phyloP scores from a whole-genome alignment of 2,797 vertebrate genomes.

The Sebastes iracundus region DNA sequence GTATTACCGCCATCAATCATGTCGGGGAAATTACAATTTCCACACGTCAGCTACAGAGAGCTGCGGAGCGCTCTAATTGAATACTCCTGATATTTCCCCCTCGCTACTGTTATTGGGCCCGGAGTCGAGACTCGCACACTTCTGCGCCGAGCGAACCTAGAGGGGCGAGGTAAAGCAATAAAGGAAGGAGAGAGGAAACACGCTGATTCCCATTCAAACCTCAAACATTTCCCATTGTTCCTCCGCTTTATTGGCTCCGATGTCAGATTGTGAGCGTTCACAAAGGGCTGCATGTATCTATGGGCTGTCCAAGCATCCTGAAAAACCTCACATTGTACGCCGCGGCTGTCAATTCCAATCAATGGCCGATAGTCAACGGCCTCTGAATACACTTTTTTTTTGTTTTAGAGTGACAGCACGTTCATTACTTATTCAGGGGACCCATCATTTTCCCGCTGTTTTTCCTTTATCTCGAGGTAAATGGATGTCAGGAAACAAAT shows the following conservation, averaged over 20 bases:
- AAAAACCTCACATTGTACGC: slow-evolving; percentile 23
- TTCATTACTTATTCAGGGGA: slow-evolving; percentile 72
- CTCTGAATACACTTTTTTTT: slow-evolving; percentile 46
- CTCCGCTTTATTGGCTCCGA: slow-evolving; percentile 5
- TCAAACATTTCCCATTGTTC: slow-evolving; percentile 27
- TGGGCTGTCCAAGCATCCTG: slow-evolving; percentile 17
- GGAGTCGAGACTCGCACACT: slow-evolving; percentile 42
- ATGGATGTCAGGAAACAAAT: slow-evolving; percentile 77
- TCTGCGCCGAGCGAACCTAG: slow-evolving; percentile 55
- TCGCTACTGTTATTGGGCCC: slow-evolving; percentile 59
- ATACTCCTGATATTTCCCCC: slow-evolving; percentile 76
- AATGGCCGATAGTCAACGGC: slow-evolving; percentile 35
- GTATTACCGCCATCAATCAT: slow-evolving; percentile 87
- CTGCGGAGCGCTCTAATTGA: slow-evolving; percentile 78
- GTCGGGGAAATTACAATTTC: slow-evolving; percentile 85
- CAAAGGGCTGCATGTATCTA: slow-evolving; percentile 49
- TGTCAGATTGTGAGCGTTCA: slow-evolving; percentile 26
- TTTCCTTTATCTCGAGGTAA: slow-evolving; percentile 74
- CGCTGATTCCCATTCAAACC: slow-evolving; percentile 24
- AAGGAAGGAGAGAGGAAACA: slow-evolving; percentile 4
- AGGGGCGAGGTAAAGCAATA: slow-evolving; percentile 66
- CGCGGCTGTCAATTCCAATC: slow-evolving; percentile 64
- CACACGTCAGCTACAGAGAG: slow-evolving; percentile 80
- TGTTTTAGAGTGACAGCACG: slow-evolving; percentile 71
- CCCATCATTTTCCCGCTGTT: slow-evolving; percentile 68